A percentile compares a stretch with the other conserved stretches of the same genome.
Conservation (phyloP, 2,113 vertebrate genomes). For the Thamnaconus septentrionalis region DNA sequence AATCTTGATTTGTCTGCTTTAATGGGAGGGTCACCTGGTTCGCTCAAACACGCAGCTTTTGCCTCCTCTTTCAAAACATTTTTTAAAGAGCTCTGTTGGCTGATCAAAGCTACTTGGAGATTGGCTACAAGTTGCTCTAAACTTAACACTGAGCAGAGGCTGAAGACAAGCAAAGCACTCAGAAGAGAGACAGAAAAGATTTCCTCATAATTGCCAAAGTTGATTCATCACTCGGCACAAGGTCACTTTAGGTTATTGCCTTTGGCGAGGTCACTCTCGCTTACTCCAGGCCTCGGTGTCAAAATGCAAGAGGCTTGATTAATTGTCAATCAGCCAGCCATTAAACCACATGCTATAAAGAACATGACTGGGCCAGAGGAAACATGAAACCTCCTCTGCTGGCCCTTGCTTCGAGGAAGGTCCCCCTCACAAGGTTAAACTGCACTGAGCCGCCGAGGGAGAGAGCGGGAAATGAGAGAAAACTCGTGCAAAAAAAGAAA, state of each 20-base stretch:
- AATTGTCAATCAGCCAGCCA: conserved; percentile 48
- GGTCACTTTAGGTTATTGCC: conserved; percentile 37
- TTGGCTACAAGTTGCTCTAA: neutral
- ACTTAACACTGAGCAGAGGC: neutral
- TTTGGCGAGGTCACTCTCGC: conserved; percentile 44
- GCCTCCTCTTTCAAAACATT: no score
- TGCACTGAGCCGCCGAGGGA: neutral
- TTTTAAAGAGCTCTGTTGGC: no score
- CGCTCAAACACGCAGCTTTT: no score
- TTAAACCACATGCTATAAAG: conserved; percentile 26
- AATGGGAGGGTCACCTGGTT: no score
- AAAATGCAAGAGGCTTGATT: conserved; percentile 50
- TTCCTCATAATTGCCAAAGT: conserved; percentile 27
- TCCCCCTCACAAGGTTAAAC: conserved; percentile 41
- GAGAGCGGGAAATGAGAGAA: conserved; percentile 16
- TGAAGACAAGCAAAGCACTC: conserved; percentile 7
- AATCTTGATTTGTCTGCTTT: no score
- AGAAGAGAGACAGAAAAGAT: conserved; percentile 32
- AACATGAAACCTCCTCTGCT: conserved; percentile 45
- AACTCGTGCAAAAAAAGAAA: conserved; percentile 1
- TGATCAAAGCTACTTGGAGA: neutral
- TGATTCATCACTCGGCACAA: conserved; percentile 33
- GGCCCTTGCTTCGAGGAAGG: conserved; percentile 50
- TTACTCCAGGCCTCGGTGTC: conserved; percentile 13
- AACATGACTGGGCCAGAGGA: conserved; percentile 34